phyloP scores from a whole-genome alignment of 1,140 invertebrate species.

The Ceratoteleas bidentatus region DNA sequence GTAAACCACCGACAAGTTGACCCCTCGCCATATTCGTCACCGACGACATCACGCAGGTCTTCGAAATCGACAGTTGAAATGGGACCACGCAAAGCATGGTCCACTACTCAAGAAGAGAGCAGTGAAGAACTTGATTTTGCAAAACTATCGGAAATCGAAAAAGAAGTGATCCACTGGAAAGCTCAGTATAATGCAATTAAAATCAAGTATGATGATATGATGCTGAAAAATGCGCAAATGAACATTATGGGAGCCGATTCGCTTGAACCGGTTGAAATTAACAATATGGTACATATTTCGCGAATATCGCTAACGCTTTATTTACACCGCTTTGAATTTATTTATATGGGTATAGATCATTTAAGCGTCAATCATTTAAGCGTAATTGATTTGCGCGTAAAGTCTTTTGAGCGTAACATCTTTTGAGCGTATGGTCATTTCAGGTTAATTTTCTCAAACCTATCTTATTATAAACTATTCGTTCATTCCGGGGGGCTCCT shows the following conservation, averaged over 20 bases:
- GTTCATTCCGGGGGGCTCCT: too few relatives aligned
- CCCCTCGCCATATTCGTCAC: slow-evolving; percentile 76
- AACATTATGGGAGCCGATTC: slow-evolving; percentile 61
- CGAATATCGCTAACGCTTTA: too few relatives aligned
- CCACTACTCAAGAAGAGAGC: slow-evolving; percentile 71
- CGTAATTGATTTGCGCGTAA: too few relatives aligned
- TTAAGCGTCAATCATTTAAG: too few relatives aligned
- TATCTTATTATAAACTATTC: too few relatives aligned
- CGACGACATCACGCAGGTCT: slow-evolving; percentile 75
- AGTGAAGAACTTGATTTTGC: slow-evolving; percentile 73
- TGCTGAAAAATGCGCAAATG: slow-evolving; percentile 64
- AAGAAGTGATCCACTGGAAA: slow-evolving; percentile 83
- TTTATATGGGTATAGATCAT: too few relatives aligned
- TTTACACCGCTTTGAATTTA: too few relatives aligned
- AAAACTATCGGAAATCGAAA: slow-evolving; percentile 80
- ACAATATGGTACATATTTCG: slow-evolving; percentile 71
- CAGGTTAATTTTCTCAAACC: too few relatives aligned
- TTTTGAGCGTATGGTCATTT: too few relatives aligned
- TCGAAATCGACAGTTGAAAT: slow-evolving; percentile 75
- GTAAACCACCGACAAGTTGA: slow-evolving; percentile 70
- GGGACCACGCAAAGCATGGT: slow-evolving; percentile 68
- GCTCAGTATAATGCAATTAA: slow-evolving; percentile 82
- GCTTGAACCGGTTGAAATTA: slow-evolving; percentile 73
- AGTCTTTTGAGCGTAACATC: too few relatives aligned
- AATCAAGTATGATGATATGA: slow-evolving; percentile 78